Percentiles rank a stretch among this genome's conserved stretches.
phyloP scores from a whole-genome alignment of 2,113 vertebrate genomes.

The Xenopus laevis region DNA sequence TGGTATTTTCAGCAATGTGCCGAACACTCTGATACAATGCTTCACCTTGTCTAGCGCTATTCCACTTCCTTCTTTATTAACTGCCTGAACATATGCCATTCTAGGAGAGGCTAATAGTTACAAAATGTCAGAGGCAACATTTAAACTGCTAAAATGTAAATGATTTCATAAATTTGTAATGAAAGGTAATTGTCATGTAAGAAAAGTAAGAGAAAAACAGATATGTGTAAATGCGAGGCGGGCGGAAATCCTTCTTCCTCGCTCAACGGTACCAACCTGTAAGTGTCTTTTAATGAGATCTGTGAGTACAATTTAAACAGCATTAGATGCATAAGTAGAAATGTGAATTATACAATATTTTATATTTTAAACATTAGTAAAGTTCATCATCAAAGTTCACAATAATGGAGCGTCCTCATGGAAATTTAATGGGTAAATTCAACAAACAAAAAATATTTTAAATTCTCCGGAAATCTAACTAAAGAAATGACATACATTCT shows the following conservation, averaged over 20 bases:
- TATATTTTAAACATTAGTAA: slow-evolving; percentile 72
- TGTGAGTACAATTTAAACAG: slow-evolving; percentile 71
- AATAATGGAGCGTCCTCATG: slow-evolving; percentile 65
- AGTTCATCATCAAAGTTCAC: slow-evolving; percentile 72
- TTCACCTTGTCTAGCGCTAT: slow-evolving; percentile 75
- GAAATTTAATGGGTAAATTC: slow-evolving; percentile 68
- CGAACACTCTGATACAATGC: slow-evolving; percentile 61
- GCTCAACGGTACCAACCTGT: slow-evolving; percentile 60
- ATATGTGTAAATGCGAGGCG: slow-evolving; percentile 66
- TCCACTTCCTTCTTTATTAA: slow-evolving; percentile 86
- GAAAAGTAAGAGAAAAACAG: slow-evolving; percentile 73
- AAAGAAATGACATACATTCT: slow-evolving; percentile 7
- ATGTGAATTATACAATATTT: slow-evolving; percentile 76
- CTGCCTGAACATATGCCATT: slow-evolving; percentile 87
- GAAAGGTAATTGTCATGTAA: slow-evolving; percentile 86
- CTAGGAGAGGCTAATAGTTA: slow-evolving; percentile 86
- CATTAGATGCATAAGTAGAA: slow-evolving; percentile 69
- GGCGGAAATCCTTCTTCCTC: slow-evolving; percentile 64
- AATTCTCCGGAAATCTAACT: slow-evolving; percentile 62
- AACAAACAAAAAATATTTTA: slow-evolving; percentile 50
- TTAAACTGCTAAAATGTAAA: slow-evolving; percentile 84
- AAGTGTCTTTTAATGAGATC: slow-evolving; percentile 71
- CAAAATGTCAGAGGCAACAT: slow-evolving; percentile 96
- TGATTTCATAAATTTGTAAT: slow-evolving; percentile 96
- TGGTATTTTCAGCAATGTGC: slow-evolving; percentile 75